These are phyloP conservation scores for Eremophila alpestris DNA, from an alignment of 2,797 vertebrate genomes.

Conservation along the genomic window DNA sequence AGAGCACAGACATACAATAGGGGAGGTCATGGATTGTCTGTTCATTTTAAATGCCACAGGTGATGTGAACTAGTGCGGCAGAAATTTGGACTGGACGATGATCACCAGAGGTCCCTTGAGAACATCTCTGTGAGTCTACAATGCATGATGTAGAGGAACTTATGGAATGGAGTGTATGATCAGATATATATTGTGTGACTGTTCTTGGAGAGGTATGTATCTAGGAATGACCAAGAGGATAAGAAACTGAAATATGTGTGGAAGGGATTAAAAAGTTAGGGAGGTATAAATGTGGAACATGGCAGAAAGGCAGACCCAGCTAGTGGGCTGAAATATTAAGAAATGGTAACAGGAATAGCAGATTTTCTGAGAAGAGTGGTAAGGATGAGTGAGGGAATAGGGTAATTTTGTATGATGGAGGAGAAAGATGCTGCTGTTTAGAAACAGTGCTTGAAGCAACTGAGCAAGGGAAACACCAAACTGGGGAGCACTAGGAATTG, in stretches of 20 bases:
- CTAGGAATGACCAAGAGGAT: not conserved
- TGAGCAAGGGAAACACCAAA: not conserved
- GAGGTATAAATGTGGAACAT: not conserved
- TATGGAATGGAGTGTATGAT: not conserved
- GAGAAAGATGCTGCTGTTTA: not conserved
- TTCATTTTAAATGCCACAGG: not conserved
- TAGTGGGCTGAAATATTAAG: not conserved
- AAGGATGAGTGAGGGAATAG: not conserved
- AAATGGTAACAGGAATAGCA: not conserved
- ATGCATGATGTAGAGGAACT: not conserved
- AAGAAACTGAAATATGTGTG: not conserved
- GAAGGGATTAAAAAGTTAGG: not conserved
- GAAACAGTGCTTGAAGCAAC: not conserved
- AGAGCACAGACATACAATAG: not conserved
- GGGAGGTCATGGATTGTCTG: not conserved
- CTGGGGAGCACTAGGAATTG: not conserved
- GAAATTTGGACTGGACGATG: not conserved
- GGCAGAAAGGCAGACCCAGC: not conserved
- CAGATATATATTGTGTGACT: not conserved
- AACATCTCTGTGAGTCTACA: not conserved
- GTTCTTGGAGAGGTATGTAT: not conserved
- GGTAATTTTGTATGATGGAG: not conserved
- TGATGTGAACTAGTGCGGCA: not conserved
- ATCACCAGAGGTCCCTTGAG: not conserved
- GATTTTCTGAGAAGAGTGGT: not conserved